Conservation (phyloP, 2,888 invertebrate species). For the Tetragnatha montana region DNA sequence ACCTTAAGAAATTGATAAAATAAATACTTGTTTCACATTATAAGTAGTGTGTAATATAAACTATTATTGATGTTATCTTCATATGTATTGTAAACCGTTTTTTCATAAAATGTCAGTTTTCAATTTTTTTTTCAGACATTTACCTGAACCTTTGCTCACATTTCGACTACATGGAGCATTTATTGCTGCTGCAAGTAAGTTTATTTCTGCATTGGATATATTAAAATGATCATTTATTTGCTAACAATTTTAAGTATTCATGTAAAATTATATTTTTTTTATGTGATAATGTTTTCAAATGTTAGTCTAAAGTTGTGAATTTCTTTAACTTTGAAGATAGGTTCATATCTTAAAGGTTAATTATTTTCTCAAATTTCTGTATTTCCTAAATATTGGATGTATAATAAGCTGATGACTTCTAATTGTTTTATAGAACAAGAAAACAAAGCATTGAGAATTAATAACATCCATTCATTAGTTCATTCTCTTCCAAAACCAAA, state of each 20-base stretch:
- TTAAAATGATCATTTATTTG: neutral
- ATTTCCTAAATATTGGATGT: too few relatives aligned
- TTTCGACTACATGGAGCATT: constrained; percentile 92
- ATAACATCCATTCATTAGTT: constrained; percentile 89
- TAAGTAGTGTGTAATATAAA: too few relatives aligned
- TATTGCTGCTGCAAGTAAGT: constrained; percentile 93
- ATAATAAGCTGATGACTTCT: too few relatives aligned
- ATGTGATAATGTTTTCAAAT: neutral
- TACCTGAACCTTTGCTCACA: constrained; percentile 97
- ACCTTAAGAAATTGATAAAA: too few relatives aligned
- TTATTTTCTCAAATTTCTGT: too few relatives aligned
- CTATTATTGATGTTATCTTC: too few relatives aligned
- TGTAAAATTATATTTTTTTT: neutral
- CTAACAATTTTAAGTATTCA: neutral
- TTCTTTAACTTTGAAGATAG: too few relatives aligned
- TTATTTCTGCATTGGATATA: neutral
- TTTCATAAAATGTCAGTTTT: too few relatives aligned
- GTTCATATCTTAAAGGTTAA: too few relatives aligned
- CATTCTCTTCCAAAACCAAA: constrained; percentile 89
- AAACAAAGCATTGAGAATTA: constrained; percentile 84
- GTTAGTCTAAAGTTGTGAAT: neutral
- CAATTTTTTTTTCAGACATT: constrained; percentile 78
- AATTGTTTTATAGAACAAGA: constrained; percentile 84
- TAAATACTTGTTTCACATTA: too few relatives aligned
- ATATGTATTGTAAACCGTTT: too few relatives aligned